phyloP scores from a whole-genome alignment of 1,140 invertebrate genomes.

The Amyelois transitella region DNA sequence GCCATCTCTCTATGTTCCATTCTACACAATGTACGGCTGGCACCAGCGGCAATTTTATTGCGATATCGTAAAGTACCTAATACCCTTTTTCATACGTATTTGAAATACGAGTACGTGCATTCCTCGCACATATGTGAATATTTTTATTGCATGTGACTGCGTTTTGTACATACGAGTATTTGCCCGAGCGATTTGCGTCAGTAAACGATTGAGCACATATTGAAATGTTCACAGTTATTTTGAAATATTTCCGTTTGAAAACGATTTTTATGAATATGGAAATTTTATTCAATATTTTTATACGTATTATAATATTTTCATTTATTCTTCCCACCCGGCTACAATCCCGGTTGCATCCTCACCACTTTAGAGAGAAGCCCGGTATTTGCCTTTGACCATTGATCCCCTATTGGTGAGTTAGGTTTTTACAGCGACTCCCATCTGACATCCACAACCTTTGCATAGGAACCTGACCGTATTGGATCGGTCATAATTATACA shows the following conservation, averaged over 20 bases:
- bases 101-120: constrained; percentile 7
- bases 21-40: constrained; percentile 2
- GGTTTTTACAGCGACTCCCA: no score
- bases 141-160: neutral
- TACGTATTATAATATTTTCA: neutral
- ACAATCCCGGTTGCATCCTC: no score
- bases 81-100: constrained; percentile 11
- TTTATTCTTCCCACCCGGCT: no score
- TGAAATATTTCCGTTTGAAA: neutral
- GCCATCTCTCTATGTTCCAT: neutral
- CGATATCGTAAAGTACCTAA: constrained; percentile 11
- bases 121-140: neutral
- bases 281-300: no score
- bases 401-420: no score
- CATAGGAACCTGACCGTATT: no score
- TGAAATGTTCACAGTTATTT: neutral
- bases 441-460: no score
- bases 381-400: no score
- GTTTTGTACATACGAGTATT: neutral
- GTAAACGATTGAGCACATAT: neutral
- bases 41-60: constrained; percentile 12
- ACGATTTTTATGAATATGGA: neutral
- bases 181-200: neutral
- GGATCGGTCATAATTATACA: no score
- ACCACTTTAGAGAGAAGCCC: no score